phyloP scores from a whole-genome alignment of 2,888 invertebrate species.

The Trissoscelio sp. region DNA sequence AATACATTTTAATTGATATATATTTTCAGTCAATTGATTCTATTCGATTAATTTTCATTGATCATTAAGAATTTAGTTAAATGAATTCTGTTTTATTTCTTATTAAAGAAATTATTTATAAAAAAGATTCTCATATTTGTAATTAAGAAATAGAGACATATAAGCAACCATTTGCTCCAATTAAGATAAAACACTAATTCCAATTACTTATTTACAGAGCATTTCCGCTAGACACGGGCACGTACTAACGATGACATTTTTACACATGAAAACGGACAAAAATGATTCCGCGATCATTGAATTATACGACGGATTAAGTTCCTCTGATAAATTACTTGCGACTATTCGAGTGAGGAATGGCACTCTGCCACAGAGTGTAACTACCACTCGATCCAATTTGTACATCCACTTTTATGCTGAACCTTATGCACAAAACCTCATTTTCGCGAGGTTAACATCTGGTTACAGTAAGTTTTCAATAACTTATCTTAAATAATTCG shows the following conservation, averaged over 20 bases:
- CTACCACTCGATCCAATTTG: conserved; percentile 91
- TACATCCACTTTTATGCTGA: conserved; percentile 91
- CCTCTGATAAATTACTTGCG: conserved; percentile 88
- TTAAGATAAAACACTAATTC: no score
- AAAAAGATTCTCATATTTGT: no score
- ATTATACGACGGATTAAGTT: conserved; percentile 91
- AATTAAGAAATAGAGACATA: not conserved
- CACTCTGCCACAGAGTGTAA: conserved; percentile 94
- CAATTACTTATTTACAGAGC: no score
- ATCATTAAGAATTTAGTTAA: no score
- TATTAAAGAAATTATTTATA: no score
- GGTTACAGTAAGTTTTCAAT: conserved; percentile 85
- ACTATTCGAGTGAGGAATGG: conserved; percentile 91
- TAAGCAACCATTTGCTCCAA: not conserved
- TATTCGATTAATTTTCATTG: no score
- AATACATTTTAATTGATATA: no score
- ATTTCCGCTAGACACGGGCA: conserved; percentile 91
- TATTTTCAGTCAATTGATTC: no score
- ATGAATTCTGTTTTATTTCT: no score
- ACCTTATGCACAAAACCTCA: conserved; percentile 88
- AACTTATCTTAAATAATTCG: no score
- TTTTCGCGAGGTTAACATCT: conserved; percentile 91
- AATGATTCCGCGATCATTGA: conserved; percentile 90
- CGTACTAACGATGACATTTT: conserved; percentile 93
- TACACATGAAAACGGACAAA: conserved; percentile 90